Evolutionary conservation across 2,888 invertebrate species (phyloP).

Genomic region (Sinohyriopsis cumingii): DNA sequence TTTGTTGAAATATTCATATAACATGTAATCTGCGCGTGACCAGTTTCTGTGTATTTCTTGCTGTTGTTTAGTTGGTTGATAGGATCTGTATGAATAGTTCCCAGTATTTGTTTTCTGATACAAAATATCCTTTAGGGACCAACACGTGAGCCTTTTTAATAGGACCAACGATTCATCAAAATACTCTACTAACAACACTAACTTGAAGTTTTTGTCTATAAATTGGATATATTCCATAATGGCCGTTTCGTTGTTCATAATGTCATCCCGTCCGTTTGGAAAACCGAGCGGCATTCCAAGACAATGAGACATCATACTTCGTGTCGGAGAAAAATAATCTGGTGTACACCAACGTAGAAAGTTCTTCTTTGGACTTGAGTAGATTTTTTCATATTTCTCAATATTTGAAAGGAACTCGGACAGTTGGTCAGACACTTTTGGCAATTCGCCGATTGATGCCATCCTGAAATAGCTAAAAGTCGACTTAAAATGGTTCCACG

Average conservation of each 20-base stretch:
- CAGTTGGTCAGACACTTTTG: conserved; percentile 38
- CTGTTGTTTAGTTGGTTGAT: conserved; percentile 24
- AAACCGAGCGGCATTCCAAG: conserved; percentile 67
- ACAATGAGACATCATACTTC: conserved; percentile 65
- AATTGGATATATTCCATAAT: conserved; percentile 48
- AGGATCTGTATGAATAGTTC: conserved; percentile 29
- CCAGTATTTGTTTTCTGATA: conserved; percentile 52
- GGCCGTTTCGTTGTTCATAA: conserved; percentile 32
- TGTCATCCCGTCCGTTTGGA: conserved; percentile 48
- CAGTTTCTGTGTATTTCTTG: conserved; percentile 53
- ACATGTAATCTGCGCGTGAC: conserved; percentile 60
- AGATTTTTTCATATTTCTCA: conserved; percentile 58
- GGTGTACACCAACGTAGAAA: conserved; percentile 59
- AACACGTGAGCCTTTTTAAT: conserved; percentile 65
- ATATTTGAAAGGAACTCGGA: conserved; percentile 57
- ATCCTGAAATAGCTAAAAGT: conserved; percentile 64
- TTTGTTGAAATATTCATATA: conserved; percentile 65
- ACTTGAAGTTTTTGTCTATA: conserved; percentile 57
- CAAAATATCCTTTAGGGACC: conserved; percentile 67
- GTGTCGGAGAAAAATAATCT: conserved; percentile 61
- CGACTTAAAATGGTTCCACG: conserved; percentile 66
- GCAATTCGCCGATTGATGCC: conserved; percentile 45
- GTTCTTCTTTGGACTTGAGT: conserved; percentile 42
- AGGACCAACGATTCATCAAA: conserved; percentile 68
- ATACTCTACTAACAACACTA: conserved; percentile 69